These are phyloP conservation scores for Netelia fuscicornis DNA, from an alignment of 2,888 invertebrate species.

Conservation along the genomic window DNA sequence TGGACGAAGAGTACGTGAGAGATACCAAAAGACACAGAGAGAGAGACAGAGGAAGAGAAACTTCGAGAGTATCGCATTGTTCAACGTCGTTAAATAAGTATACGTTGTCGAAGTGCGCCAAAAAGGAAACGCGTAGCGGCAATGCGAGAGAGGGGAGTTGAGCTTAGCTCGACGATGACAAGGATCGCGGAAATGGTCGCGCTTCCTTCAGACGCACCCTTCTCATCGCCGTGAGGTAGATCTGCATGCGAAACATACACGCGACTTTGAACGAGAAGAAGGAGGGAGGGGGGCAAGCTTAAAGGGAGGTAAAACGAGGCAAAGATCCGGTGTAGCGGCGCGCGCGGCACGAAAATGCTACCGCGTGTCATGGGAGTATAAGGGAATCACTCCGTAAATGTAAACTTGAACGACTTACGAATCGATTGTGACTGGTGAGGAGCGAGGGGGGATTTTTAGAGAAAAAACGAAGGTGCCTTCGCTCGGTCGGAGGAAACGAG, in stretches of 20 bases:
- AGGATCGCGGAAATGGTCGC: conserved; percentile 3
- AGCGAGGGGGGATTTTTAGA: neutral
- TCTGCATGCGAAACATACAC: conserved; percentile 77
- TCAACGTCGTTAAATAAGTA: conserved; percentile 70
- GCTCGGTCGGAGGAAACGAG: conserved; percentile 22
- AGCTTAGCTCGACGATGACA: conserved; percentile 38
- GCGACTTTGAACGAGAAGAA: conserved; percentile 20
- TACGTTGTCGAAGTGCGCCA: conserved; percentile 18
- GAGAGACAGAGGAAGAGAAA: conserved; percentile 56
- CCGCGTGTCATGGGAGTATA: conserved; percentile 65
- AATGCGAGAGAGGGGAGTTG: conserved; percentile 2
- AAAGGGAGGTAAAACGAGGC: neutral
- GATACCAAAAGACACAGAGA: conserved; percentile 47
- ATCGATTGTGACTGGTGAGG: conserved; percentile 24
- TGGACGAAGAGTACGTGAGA: conserved; percentile 26
- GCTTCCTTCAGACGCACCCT: conserved; percentile 13
- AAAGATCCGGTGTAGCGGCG: conserved; percentile 44
- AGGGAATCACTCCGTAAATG: conserved; percentile 80
- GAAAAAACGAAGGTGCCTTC: conserved; percentile 10
- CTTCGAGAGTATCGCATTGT: conserved; percentile 67
- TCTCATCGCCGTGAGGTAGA: conserved; percentile 47
- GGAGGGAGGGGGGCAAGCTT: neutral
- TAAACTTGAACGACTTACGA: conserved; percentile 74
- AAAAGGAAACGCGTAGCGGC: conserved; percentile 35
- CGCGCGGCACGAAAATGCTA: conserved; percentile 14